Evolutionary conservation across 2,888 invertebrate genomes (phyloP).

Genomic region (Teleiodes luculella): DNA sequence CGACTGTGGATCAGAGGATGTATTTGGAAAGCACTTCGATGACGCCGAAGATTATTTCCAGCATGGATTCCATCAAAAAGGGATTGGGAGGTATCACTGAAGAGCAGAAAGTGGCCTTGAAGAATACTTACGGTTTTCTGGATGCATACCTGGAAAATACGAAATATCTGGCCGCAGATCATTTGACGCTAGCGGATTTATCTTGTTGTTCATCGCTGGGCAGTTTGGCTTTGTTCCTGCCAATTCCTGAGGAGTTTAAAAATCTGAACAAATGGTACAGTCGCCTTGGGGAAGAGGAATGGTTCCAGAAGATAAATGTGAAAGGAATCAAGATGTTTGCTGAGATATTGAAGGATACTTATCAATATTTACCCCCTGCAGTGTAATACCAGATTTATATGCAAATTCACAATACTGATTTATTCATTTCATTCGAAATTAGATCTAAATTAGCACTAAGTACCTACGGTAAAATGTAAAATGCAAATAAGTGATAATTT

Average conservation of each 20-base stretch:
- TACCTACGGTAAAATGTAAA: too few relatives aligned
- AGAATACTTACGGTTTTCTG: constrained; percentile 39
- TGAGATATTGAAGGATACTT: constrained; percentile 25
- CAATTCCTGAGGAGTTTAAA: constrained; percentile 30
- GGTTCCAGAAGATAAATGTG: constrained; percentile 38
- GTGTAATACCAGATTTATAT: background rate
- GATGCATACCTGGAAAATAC: constrained; percentile 39
- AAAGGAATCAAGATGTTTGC: constrained; percentile 34
- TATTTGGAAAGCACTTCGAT: constrained; percentile 44
- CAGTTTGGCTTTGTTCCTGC: constrained; percentile 34
- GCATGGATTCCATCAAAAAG: constrained; percentile 33
- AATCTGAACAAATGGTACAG: constrained; percentile 38
- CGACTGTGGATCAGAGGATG: constrained; percentile 39
- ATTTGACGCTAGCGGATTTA: constrained; percentile 44
- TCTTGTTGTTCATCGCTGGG: constrained; percentile 44
- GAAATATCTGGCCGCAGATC: constrained; percentile 34
- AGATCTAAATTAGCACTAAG: too few relatives aligned
- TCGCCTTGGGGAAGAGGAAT: constrained; percentile 32
- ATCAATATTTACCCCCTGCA: background rate
- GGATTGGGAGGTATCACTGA: constrained; percentile 22
- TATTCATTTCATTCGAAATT: too few relatives aligned
- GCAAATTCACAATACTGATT: too few relatives aligned
- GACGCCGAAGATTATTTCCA: constrained; percentile 37
- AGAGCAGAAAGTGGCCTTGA: constrained; percentile 32
- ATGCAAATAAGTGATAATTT: too few relatives aligned